Conservation (phyloP, 2,113 vertebrate species). For the Labeo catla region DNA sequence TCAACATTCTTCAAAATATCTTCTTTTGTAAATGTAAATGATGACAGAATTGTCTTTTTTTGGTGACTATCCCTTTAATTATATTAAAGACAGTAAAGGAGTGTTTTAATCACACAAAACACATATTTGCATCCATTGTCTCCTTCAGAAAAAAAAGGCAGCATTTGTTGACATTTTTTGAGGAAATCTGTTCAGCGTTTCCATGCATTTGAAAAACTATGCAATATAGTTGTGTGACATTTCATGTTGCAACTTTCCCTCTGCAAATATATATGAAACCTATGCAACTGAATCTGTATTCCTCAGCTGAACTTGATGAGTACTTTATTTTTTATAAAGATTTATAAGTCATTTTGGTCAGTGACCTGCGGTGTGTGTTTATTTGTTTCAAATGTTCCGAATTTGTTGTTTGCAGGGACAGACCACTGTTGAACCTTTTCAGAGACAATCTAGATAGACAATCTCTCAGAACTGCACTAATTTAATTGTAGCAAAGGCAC, state of each 20-base stretch:
- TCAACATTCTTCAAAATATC: not conserved
- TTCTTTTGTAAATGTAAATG: not conserved
- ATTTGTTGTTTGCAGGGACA: constrained; percentile 17
- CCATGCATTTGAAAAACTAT: constrained; percentile 35
- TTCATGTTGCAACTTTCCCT: not conserved
- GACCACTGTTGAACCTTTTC: not conserved
- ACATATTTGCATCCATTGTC: not conserved
- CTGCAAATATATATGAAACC: constrained; percentile 38
- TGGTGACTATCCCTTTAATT: constrained; percentile 49
- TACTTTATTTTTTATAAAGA: constrained; percentile 41
- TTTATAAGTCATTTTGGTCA: constrained; percentile 15
- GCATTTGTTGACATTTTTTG: not conserved
- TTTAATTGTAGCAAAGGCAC: constrained; percentile 45
- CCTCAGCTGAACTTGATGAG: constrained; percentile 11
- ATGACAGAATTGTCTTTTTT: not conserved
- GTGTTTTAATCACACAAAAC: not conserved
- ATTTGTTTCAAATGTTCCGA: constrained; percentile 38
- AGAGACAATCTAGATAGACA: constrained; percentile 46
- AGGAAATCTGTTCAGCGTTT: not conserved
- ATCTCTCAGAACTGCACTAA: constrained; percentile 53
- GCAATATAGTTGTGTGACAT: constrained; percentile 36
- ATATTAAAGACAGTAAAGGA: constrained; percentile 49
- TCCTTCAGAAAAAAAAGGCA: not conserved
- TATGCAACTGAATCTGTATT: constrained; percentile 55
- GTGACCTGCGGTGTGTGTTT: constrained; percentile 21